Percentiles rank a stretch among this genome's conserved stretches.
These are phyloP conservation scores for Apostichopus japonicus DNA, from an alignment of 35 echinoderm and acorn worm species.

Conservation along the genomic window DNA sequence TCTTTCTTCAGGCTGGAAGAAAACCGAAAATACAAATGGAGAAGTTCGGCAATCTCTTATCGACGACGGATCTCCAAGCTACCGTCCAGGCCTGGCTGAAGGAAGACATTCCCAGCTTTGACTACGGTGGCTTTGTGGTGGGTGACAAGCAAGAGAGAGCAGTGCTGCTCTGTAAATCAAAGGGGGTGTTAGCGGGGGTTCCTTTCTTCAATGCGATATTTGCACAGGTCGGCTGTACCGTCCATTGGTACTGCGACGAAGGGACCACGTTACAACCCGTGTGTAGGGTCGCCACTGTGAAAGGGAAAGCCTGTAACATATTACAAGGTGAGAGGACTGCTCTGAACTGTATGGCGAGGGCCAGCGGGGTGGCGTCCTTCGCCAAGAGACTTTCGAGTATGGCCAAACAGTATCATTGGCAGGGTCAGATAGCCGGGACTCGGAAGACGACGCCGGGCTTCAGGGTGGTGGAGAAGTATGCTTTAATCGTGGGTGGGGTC, in stretches of 20 bases:
- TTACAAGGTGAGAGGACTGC: constrained; percentile 86
- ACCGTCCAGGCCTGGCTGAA: constrained; percentile 73
- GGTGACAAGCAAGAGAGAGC: constrained; percentile 85
- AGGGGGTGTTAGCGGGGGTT: constrained; percentile 90
- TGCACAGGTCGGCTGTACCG: constrained; percentile 70
- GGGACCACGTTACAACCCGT: constrained; percentile 71
- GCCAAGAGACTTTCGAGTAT: constrained; percentile 69
- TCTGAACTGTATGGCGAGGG: constrained; percentile 83
- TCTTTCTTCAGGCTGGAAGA: not conserved
- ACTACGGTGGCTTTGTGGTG: constrained; percentile 93
- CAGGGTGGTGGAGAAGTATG: constrained; percentile 93
- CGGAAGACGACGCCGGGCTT: constrained; percentile 98
- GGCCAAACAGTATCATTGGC: constrained; percentile 67
- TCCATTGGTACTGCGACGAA: constrained; percentile 75
- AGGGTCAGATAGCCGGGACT: constrained; percentile 87
- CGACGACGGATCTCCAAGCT: constrained; percentile 54
- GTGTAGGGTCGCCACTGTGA: constrained; percentile 74
- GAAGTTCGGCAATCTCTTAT: constrained; percentile 46
- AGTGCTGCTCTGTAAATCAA: constrained; percentile 90
- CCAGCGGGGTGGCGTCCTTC: constrained; percentile 82
- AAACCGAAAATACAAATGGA: constrained; percentile 10
- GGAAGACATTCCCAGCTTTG: constrained; percentile 92
- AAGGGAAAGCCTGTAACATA: constrained; percentile 80
- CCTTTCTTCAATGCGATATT: constrained; percentile 97
- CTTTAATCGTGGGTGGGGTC: constrained; percentile 86